Evolutionary conservation across 1,140 invertebrate genomes (phyloP).

Genomic region (Sinonovacula constricta): DNA sequence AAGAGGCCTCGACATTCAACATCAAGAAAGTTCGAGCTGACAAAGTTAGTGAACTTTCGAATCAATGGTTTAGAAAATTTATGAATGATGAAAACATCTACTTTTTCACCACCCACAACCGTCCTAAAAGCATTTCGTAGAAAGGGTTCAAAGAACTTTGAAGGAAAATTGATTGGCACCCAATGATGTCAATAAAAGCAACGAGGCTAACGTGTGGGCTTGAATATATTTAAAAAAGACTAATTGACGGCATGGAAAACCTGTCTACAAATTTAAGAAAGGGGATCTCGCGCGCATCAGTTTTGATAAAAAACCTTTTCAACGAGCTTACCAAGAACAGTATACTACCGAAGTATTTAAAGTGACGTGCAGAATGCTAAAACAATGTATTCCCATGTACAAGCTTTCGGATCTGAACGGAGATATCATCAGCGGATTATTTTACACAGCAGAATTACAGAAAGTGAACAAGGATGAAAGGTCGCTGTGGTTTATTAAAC

Average conservation of each 20-base stretch:
- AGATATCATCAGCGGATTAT: neutral
- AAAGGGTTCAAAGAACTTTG: neutral
- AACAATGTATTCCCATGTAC: neutral
- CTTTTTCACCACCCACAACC: neutral
- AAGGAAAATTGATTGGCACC: neutral
- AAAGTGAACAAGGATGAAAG: constrained; percentile 1
- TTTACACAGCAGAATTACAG: no score
- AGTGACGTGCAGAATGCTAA: neutral
- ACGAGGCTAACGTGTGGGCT: neutral
- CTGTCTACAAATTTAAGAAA: neutral
- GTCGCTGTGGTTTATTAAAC: neutral
- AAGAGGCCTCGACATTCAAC: no score
- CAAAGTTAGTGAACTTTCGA: neutral
- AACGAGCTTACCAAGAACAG: constrained; percentile 6
- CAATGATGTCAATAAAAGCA: neutral
- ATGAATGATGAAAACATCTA: neutral
- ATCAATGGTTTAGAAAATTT: neutral
- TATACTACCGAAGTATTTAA: constrained; percentile 1
- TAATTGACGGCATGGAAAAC: neutral
- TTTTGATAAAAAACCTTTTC: neutral
- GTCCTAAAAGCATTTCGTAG: neutral
- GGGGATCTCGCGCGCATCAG: neutral
- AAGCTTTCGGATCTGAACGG: neutral
- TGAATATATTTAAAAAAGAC: neutral
- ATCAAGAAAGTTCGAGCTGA: neutral